Conservation (phyloP, 2,797 vertebrate genomes). For the Neoniphon sammara region DNA sequence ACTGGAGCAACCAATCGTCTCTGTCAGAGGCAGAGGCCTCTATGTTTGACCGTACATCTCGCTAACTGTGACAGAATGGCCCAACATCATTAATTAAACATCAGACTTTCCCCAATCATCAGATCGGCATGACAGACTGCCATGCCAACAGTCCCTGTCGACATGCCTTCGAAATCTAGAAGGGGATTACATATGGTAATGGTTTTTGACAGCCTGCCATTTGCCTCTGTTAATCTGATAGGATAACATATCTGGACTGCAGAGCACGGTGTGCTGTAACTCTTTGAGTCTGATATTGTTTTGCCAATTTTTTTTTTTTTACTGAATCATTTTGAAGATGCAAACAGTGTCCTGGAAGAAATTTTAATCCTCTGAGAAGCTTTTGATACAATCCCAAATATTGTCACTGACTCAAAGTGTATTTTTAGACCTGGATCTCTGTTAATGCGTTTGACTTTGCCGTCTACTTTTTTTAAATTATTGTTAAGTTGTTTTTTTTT, state of each 20-base stretch:
- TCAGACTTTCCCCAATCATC: constrained; percentile 76
- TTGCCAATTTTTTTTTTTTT: constrained; percentile 28
- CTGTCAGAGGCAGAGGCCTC: constrained; percentile 86
- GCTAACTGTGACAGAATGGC: constrained; percentile 91
- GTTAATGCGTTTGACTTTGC: constrained; percentile 49
- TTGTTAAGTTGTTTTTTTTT: constrained; percentile 32
- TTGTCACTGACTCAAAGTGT: constrained; percentile 59
- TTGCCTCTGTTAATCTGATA: constrained; percentile 81
- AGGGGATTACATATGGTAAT: constrained; percentile 79
- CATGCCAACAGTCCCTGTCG: constrained; percentile 72
- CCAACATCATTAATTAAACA: constrained; percentile 96
- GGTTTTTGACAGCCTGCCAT: constrained; percentile 80
- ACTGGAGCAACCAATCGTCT: constrained; percentile 82
- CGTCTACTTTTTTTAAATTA: constrained; percentile 63
- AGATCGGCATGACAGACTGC: constrained; percentile 68
- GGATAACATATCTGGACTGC: constrained; percentile 76
- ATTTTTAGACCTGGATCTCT: constrained; percentile 62
- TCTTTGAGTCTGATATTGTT: constrained; percentile 75
- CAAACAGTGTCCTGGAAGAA: constrained; percentile 74
- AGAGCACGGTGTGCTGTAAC: constrained; percentile 67
- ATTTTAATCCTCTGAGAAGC: constrained; percentile 74
- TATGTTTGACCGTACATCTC: constrained; percentile 89
- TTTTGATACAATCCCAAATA: constrained; percentile 72
- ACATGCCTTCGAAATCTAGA: constrained; percentile 74
- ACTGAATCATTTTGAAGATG: constrained; percentile 68